A percentile compares a stretch with the other conserved stretches of the same genome.
These are phyloP conservation scores for Rhincodon typus DNA, from an alignment of 2,797 vertebrate genomes.

Conservation along the genomic window DNA sequence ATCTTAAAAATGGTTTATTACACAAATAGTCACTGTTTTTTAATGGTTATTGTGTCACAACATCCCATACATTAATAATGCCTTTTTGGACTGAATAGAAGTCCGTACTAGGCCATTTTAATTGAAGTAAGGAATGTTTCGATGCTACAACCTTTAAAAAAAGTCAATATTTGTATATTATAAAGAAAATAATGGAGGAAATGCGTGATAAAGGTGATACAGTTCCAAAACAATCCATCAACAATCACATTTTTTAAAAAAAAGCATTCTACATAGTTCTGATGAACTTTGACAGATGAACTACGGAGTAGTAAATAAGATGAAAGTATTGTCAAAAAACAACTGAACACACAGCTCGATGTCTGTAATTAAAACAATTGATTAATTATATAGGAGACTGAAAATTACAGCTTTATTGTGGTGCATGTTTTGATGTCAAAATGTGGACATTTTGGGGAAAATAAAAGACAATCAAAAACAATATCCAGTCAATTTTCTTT, in stretches of 20 bases:
- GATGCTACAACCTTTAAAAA: not conserved
- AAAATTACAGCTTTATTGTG: not conserved
- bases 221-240: not conserved
- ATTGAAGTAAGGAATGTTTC: not conserved
- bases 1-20: conserved; percentile 26
- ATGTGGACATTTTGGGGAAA: not conserved
- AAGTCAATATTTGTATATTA: conserved; percentile 25
- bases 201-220: not conserved
- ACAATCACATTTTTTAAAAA: not conserved
- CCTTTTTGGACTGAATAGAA: not conserved
- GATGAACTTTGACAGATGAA: not conserved
- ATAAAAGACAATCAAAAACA: not conserved
- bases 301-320: not conserved
- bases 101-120: not conserved
- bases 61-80: not conserved
- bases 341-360: not conserved
- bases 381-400: not conserved
- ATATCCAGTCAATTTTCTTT: no score
- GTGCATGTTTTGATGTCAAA: not conserved
- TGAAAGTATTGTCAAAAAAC: not conserved
- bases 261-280: not conserved
- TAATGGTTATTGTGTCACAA: not conserved
- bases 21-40: conserved; percentile 31
- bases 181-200: not conserved
- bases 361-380: not conserved